phyloP scores from a whole-genome alignment of 2,113 vertebrate genomes.

The Xiphophorus maculatus region DNA sequence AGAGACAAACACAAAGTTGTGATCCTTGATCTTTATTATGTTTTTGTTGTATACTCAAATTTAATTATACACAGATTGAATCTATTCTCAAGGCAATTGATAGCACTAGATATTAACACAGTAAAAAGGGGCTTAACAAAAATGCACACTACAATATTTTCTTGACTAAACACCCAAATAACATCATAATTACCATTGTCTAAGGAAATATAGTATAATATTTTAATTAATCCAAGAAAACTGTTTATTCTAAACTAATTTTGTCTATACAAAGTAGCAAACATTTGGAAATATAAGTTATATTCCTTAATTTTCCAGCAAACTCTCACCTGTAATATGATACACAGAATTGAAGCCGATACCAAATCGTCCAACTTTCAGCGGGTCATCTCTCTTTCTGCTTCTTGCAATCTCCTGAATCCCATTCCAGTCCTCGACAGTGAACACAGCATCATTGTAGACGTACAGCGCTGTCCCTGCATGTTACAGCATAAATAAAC shows the following conservation, averaged over 20 bases:
- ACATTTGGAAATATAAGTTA: background rate
- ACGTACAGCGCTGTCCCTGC: slow-evolving; percentile 92
- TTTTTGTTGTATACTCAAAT: too few relatives aligned
- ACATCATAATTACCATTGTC: background rate
- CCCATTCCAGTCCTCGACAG: slow-evolving; percentile 94
- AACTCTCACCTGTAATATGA: slow-evolving; percentile 92
- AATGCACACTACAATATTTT: too few relatives aligned
- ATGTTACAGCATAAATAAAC: slow-evolving; percentile 5
- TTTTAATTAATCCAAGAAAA: too few relatives aligned
- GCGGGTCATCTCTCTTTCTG: slow-evolving; percentile 95
- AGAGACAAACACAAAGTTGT: too few relatives aligned
- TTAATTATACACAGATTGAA: too few relatives aligned
- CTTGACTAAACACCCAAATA: too few relatives aligned
- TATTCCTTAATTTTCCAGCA: background rate
- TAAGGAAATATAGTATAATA: background rate
- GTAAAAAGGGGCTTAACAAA: too few relatives aligned
- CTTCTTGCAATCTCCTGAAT: slow-evolving; percentile 98
- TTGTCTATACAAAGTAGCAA: background rate
- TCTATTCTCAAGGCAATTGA: too few relatives aligned
- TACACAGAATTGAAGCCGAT: slow-evolving; percentile 99
- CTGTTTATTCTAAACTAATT: background rate
- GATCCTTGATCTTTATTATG: too few relatives aligned
- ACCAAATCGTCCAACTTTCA: slow-evolving; percentile 98
- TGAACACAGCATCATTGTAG: slow-evolving; percentile 95
- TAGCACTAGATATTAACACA: too few relatives aligned